A percentile compares a stretch with the other conserved stretches of the same genome.
Evolutionary conservation across 1,140 invertebrate genomes (phyloP).

Genomic region (Caligus rogercresseyi): DNA sequence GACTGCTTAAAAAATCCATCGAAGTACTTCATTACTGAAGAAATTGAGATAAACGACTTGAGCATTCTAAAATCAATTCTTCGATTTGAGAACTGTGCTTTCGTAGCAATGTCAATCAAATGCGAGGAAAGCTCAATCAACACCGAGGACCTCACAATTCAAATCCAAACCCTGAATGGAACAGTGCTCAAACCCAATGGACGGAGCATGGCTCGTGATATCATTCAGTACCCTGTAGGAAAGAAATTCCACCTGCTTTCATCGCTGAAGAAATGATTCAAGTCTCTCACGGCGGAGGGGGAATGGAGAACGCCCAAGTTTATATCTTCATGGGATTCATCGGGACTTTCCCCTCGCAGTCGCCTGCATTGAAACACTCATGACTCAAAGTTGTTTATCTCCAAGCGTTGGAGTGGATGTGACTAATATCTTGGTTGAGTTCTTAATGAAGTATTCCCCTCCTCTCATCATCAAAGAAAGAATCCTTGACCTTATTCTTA

Average conservation of each 20-base stretch:
- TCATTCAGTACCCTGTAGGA: constrained; percentile 11
- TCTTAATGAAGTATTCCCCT: neutral
- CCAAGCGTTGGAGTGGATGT: neutral
- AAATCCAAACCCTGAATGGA: constrained; percentile 8
- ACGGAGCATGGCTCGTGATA: neutral
- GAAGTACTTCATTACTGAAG: constrained; percentile 4
- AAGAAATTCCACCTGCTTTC: constrained; percentile 1
- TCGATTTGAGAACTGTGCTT: constrained; percentile 3
- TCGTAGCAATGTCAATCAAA: neutral
- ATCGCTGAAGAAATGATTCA: neutral
- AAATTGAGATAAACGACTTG: constrained; percentile 19
- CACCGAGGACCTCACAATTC: constrained; percentile 5
- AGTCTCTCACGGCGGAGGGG: constrained; percentile 16
- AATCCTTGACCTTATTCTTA: neutral
- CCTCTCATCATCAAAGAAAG: neutral
- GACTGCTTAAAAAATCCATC: neutral
- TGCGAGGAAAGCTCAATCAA: neutral
- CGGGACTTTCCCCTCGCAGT: neutral
- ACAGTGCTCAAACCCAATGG: neutral
- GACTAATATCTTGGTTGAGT: neutral
- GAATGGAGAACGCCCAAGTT: neutral
- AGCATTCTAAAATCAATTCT: constrained; percentile 4
- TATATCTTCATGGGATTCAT: neutral
- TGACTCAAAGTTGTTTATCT: neutral
- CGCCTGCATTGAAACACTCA: neutral